phyloP scores from a whole-genome alignment of 2,888 invertebrate species.

The Heterodera filipjevi region DNA sequence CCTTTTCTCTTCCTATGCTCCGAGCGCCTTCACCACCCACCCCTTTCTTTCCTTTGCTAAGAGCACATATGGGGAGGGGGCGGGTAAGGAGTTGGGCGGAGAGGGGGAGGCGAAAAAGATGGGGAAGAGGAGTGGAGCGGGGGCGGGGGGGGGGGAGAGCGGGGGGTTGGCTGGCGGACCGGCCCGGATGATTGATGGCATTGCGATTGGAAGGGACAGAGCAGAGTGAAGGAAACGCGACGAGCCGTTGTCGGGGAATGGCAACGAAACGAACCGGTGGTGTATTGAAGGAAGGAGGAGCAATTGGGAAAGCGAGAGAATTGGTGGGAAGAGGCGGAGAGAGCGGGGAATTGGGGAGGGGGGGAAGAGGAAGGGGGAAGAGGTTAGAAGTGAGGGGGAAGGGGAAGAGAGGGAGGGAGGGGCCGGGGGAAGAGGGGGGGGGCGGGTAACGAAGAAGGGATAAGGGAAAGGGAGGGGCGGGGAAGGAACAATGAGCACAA shows the following conservation, averaged over 20 bases:
- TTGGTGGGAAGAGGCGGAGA: neutral
- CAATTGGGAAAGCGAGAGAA: neutral
- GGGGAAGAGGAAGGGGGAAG: neutral
- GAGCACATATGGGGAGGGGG: slow-evolving; percentile 2
- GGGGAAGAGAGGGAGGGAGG: too few relatives aligned
- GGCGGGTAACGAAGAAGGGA: too few relatives aligned
- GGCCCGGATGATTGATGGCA: slow-evolving; percentile 24
- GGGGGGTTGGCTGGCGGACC: slow-evolving; percentile 4
- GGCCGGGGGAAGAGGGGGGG: too few relatives aligned
- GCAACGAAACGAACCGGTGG: neutral
- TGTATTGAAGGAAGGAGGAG: neutral
- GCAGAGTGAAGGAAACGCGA: neutral
- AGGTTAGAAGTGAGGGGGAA: neutral
- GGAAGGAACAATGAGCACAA: too few relatives aligned
- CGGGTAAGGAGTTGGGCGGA: neutral
- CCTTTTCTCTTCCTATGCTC: neutral
- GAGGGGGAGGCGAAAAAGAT: too few relatives aligned
- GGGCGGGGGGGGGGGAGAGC: too few relatives aligned
- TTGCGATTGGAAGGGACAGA: slow-evolving; percentile 15
- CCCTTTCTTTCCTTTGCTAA: neutral
- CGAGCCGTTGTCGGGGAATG: neutral
- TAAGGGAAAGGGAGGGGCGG: too few relatives aligned
- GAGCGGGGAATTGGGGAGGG: neutral
- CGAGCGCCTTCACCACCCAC: slow-evolving; percentile 2
- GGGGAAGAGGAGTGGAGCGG: too few relatives aligned